Percentiles rank a stretch among this genome's conserved stretches.
phyloP scores from a whole-genome alignment of 2,113 vertebrate genomes.

The Turnix velox region DNA sequence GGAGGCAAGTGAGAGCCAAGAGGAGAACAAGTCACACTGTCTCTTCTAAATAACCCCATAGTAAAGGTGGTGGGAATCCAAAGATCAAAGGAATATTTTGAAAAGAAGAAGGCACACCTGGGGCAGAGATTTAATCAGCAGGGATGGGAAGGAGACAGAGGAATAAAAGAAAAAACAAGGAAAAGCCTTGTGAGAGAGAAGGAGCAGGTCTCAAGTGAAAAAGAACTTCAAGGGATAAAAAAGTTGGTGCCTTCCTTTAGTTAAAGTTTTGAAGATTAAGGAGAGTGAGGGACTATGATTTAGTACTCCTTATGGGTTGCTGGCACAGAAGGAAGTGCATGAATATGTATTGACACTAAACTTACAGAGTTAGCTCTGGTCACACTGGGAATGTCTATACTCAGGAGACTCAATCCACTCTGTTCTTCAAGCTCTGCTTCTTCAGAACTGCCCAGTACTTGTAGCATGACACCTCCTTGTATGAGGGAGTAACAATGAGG shows the following conservation, averaged over 20 bases:
- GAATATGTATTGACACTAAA: not conserved
- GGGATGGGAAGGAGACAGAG: not conserved
- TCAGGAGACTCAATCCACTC: not conserved
- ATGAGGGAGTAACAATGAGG: not conserved
- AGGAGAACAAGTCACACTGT: not conserved
- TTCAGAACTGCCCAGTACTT: not conserved
- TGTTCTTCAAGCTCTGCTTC: not conserved
- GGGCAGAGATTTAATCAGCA: not conserved
- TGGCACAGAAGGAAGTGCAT: not conserved
- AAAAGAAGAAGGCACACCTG: not conserved
- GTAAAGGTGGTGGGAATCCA: not conserved
- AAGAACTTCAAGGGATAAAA: not conserved
- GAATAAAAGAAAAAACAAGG: accelerated
- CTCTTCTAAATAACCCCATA: not conserved
- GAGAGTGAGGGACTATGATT: not conserved
- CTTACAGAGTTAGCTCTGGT: not conserved
- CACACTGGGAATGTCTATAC: not conserved
- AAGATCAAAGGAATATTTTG: not conserved
- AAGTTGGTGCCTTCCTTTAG: not conserved
- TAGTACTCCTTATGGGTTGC: not conserved
- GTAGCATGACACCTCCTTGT: not conserved
- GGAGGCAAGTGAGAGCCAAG: not conserved
- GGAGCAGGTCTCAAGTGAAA: not conserved
- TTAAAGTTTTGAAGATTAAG: not conserved
- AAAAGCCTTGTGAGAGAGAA: not conserved